Conservation (phyloP, 2,797 vertebrate genomes). For the Helicolenus hilgendorfi region DNA sequence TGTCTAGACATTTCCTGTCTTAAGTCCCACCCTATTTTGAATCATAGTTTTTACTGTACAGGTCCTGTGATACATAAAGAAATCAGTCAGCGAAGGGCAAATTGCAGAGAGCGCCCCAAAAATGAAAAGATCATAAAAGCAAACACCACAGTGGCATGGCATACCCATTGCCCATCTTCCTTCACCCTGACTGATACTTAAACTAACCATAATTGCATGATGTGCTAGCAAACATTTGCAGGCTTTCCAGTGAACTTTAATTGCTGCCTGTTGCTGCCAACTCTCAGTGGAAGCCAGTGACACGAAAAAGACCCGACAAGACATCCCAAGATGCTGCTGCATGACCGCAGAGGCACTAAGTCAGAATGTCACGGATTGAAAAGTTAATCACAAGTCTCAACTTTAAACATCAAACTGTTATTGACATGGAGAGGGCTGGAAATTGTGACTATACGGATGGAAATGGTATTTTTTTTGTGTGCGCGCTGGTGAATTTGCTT, state of each 20-base stretch:
- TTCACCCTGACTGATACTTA: conserved; percentile 77
- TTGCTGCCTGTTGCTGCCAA: conserved; percentile 80
- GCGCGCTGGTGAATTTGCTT: conserved; percentile 29
- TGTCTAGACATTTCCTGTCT: conserved; percentile 35
- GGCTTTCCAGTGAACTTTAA: conserved; percentile 77
- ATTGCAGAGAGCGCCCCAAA: conserved; percentile 22
- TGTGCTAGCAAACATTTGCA: conserved; percentile 80
- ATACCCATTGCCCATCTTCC: conserved; percentile 61
- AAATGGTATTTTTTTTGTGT: conserved; percentile 43
- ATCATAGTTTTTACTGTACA: conserved; percentile 8
- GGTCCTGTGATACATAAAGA: conserved; percentile 3
- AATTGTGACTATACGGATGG: not conserved
- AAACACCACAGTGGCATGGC: conserved; percentile 49
- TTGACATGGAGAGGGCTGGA: not conserved
- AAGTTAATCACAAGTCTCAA: conserved; percentile 59
- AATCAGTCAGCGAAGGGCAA: conserved; percentile 17
- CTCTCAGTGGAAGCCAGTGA: conserved; percentile 76
- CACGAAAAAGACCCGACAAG: conserved; percentile 61
- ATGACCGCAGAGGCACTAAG: conserved; percentile 56
- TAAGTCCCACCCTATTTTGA: conserved; percentile 1
- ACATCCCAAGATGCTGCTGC: conserved; percentile 62
- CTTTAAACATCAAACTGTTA: conserved; percentile 44
- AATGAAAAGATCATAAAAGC: conserved; percentile 50
- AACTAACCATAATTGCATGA: conserved; percentile 85
- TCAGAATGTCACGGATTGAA: conserved; percentile 55